Evolutionary conservation across 2,113 vertebrate genomes (phyloP).

Genomic region (Chionodraco myersi): DNA sequence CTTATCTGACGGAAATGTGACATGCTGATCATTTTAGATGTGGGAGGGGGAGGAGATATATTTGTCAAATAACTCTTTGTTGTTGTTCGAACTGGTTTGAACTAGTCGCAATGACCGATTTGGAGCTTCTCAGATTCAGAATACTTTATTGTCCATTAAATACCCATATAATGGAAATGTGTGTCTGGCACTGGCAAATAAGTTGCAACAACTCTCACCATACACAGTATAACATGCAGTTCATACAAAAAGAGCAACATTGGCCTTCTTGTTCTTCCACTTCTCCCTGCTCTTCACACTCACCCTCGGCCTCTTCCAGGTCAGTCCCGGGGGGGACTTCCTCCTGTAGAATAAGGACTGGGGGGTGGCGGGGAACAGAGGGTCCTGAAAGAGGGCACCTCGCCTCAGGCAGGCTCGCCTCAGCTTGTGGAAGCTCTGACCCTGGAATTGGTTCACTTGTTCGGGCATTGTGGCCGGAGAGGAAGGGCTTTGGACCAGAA

Average conservation of each 20-base stretch:
- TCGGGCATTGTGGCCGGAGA: conserved; percentile 68
- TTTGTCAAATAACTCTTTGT: conserved; percentile 17
- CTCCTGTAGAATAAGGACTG: conserved; percentile 85
- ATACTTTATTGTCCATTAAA: no score
- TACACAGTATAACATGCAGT: no score
- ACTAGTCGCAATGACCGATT: not conserved
- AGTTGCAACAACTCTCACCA: no score
- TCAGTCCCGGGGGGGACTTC: conserved; percentile 78
- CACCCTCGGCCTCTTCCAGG: conserved; percentile 86
- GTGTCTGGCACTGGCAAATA: no score
- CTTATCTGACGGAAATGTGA: conserved; percentile 55
- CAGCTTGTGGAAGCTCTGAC: conserved; percentile 81
- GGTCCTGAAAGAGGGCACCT: conserved; percentile 83
- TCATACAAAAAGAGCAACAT: no score
- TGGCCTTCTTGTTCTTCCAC: no score
- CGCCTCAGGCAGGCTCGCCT: conserved; percentile 74
- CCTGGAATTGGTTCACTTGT: conserved; percentile 73
- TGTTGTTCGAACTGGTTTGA: not conserved
- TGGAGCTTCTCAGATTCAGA: not conserved
- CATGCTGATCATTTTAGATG: conserved; percentile 51
- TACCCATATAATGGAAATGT: no score
- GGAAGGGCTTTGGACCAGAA: conserved; percentile 3
- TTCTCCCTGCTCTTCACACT: conserved; percentile 21
- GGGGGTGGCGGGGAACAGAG: conserved; percentile 78
- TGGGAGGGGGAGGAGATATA: not conserved